A percentile compares a stretch with the other conserved stretches of the same genome.
Evolutionary conservation across 2,113 vertebrate genomes (phyloP).

Genomic region (rat (Rattus norvegicus)): GRCr8 NC_086026.1:15038501-15039000

Average conservation of each 20-base stretch:
- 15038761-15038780: background rate
- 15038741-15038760: background rate
- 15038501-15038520: background rate
- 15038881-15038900: background rate
- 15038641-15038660: constrained; percentile 63
- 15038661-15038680: constrained; percentile 69
- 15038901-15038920: background rate
- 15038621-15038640: constrained; percentile 53
- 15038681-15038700: constrained; percentile 67
- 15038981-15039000: background rate
- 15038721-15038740: background rate
- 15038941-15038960: background rate
- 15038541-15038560: background rate
- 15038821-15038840: background rate
- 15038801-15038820: background rate
- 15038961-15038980: background rate
- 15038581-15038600: constrained; percentile 6
- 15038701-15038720: constrained; percentile 50
- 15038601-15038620: constrained; percentile 42
- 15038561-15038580: background rate
- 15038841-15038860: background rate
- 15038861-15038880: background rate
- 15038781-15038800: background rate
- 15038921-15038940: background rate
- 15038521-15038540: background rate